Evolutionary conservation across 2,888 invertebrate species (phyloP), one percentile per base, ranked within the genome.

Genomic region (Orthonevra nobilis): DNA sequence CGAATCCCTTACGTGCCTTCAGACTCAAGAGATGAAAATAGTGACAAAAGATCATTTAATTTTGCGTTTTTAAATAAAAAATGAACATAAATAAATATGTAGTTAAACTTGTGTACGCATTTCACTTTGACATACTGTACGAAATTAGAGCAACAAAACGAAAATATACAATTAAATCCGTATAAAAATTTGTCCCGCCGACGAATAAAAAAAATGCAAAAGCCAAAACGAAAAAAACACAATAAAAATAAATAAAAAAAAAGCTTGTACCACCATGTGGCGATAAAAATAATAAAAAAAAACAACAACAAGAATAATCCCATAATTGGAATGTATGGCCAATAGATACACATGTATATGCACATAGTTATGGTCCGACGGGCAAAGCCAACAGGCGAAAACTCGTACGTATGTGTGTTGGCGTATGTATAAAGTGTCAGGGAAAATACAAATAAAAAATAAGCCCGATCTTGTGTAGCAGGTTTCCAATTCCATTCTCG

Each of bases 401-500:
- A 17, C 10, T 36, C 14, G 28, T 56, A 30, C 26, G 28, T 7
- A 12, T 14, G 12, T 28, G 15, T 10, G 15, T 20, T 10, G 19
- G 38, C 23, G 42, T 32, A 4, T 3, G 32, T 30, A 23, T 4
- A 20, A 6, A 50, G 30, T 50, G 63, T n/a, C 46, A 46, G n/a
- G 30, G 36, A 38, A 12, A 63, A 50, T 28, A 46, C n/a, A 38
- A 32, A 32, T n/a, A 36, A 23, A 34, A 26, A 38, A 56, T 26
- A 63, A 63, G 52, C 64, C 34, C 36, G 64, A 15, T 36, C 23
- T 23, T 5, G 23, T n/a, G 36, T 38, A 69, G 58, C 58, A 60
- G 50, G 50, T 69, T 69, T 60, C 32, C 40, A 58, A 61, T 61
- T 32, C 48, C 32, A 58, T 23, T 60, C 26, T 68, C 6, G 63